A percentile compares a stretch with the other conserved stretches of the same genome.
These are phyloP conservation scores for Gasterosteus aculeatus DNA, from an alignment of 2,113 vertebrate species.

Conservation along the genomic window DNA sequence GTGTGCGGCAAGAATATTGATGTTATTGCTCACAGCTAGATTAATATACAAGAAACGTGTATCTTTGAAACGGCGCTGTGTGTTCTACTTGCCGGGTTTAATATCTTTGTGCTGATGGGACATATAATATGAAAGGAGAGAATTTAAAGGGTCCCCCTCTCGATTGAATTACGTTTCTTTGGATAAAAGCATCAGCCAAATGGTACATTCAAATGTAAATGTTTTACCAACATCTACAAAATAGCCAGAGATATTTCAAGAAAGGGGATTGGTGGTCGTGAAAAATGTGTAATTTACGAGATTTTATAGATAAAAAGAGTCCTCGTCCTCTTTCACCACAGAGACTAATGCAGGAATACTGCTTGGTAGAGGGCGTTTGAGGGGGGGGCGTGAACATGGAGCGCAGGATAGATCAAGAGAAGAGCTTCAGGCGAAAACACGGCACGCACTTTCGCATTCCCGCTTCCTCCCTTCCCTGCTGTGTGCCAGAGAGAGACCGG, in stretches of 20 bases:
- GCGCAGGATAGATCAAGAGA: slow-evolving; percentile 42
- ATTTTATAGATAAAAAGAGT: slow-evolving; percentile 35
- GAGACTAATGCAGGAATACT: slow-evolving; percentile 2
- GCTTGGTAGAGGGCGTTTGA: neutral
- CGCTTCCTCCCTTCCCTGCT: slow-evolving; percentile 41
- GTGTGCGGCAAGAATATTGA: slow-evolving; percentile 22
- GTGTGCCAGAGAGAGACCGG: slow-evolving; percentile 5
- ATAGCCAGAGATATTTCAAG: slow-evolving; percentile 6
- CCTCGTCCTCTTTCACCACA: neutral
- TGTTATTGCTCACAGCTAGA: slow-evolving; percentile 23
- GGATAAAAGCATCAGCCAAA: too few relatives aligned
- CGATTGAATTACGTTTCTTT: too few relatives aligned
- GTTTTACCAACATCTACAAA: slow-evolving; percentile 46
- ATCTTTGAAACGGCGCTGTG: neutral
- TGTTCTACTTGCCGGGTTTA: neutral
- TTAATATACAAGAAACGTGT: neutral
- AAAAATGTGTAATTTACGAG: slow-evolving; percentile 45
- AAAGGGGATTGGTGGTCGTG: slow-evolving; percentile 25
- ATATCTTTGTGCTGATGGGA: slow-evolving; percentile 28
- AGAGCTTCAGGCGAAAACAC: slow-evolving; percentile 45
- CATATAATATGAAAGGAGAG: slow-evolving; percentile 42
- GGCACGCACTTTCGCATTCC: slow-evolving; percentile 25
- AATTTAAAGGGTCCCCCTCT: slow-evolving; percentile 32
- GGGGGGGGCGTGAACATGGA: slow-evolving; percentile 10
- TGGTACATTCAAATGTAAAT: too few relatives aligned